Conservation (phyloP, 1,140 invertebrate species). For the Atta texana region DNA sequence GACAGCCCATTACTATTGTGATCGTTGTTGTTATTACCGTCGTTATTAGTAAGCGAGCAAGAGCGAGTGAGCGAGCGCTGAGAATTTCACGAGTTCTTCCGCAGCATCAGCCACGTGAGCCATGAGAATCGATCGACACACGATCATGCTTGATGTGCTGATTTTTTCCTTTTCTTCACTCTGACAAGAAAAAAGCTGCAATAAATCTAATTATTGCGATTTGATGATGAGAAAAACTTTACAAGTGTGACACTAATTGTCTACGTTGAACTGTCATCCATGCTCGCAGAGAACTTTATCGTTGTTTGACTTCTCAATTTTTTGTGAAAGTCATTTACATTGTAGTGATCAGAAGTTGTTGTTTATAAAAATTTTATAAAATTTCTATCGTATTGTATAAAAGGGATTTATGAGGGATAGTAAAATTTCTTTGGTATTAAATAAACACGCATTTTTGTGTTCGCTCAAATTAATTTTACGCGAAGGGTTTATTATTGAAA, state of each 20-base stretch:
- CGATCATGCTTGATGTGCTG: not conserved
- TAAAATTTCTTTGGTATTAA: not conserved
- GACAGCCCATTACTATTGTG: conserved; percentile 73
- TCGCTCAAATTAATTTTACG: not conserved
- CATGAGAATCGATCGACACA: not conserved
- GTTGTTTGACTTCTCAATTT: not conserved
- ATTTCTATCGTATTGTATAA: not conserved
- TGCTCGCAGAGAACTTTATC: not conserved
- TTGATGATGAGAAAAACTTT: not conserved
- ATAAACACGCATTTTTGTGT: not conserved
- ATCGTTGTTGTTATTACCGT: conserved; percentile 70
- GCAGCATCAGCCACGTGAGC: not conserved
- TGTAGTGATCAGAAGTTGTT: not conserved
- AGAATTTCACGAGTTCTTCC: conserved; percentile 61
- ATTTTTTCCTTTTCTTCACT: not conserved
- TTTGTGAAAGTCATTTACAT: not conserved
- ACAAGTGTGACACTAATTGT: conserved; percentile 1
- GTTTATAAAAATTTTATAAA: not conserved
- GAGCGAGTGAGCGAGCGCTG: conserved; percentile 24
- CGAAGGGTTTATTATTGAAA: not conserved
- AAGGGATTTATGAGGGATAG: not conserved
- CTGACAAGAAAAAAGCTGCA: no score
- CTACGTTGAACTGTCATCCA: no score
- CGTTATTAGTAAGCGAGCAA: conserved; percentile 68
- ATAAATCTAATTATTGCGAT: not conserved